Base-by-base conservation (phyloP, 1,140 invertebrate species). In the Drosophila pachea region DNA sequence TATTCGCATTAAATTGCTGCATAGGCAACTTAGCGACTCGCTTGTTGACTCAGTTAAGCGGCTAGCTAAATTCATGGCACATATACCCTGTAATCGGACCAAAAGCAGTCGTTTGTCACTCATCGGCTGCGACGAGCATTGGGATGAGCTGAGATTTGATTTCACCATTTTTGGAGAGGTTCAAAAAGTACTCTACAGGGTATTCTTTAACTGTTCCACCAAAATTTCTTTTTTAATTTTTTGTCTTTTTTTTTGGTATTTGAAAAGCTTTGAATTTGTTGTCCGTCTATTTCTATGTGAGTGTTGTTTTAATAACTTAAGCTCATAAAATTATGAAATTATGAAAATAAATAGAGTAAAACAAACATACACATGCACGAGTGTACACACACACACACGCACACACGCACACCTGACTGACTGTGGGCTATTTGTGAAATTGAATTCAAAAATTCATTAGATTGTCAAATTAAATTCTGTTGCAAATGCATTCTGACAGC, bases 231-330 rank as follows among this genome's bases (percentile, higher is more conserved):
- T 11, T 4, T 38, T 22, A 2, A n/a, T 33, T 7, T 6, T 12
- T 38, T 49, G 29, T 38, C 38, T 8, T 62, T 62, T 8, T 62
- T 62, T 60, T 60, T 35, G 59, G 14, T 52, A 53, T 65, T 53
- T 53, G 22, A 64, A 69, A 69, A 71, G 5, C 65, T 55, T 67
- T 16, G 38, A 56, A 54, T 43, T 58, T 33, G 48, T 36, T 38
- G 49, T 38, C 42, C 63, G 49, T n/a, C n/a, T n/a, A 64, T 69
- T 65, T 58, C 47, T 58, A 52, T 65, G 31, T 33, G 33, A 55
- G 61, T 62, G 52, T 82, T 81, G 49, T 77, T 86, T 86, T 86
- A 86, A 86, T 72, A 86, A 86, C 81, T 86, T 86, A 86, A 86
- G 81, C 81, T 75, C 65, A 81, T 81, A 62, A 84, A 86, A 76